phyloP scores from a whole-genome alignment of 2,113 vertebrate genomes.

The Aldabrachelys gigantea region DNA sequence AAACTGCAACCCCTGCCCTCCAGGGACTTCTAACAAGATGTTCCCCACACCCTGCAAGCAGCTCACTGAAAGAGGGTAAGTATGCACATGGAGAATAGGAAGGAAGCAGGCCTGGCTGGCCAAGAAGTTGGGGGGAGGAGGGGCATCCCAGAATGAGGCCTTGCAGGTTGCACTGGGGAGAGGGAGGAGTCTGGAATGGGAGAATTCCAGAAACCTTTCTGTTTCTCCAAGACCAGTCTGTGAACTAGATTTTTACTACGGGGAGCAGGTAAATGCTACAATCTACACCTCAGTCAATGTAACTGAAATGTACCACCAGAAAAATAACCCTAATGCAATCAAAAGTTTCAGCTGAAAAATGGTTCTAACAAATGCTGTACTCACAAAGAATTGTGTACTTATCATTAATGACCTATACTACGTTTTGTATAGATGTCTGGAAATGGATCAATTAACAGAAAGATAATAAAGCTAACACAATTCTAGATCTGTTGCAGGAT shows the following conservation, averaged over 20 bases:
- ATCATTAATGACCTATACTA: not conserved
- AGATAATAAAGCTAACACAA: not conserved
- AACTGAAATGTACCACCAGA: conserved; percentile 41
- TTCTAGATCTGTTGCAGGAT: not conserved
- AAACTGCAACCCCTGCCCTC: not conserved
- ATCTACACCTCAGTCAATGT: conserved; percentile 15
- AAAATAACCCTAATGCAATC: conserved; percentile 47
- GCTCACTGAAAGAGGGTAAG: not conserved
- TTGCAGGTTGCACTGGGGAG: not conserved
- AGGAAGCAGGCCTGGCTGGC: not conserved
- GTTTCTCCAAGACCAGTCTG: not conserved
- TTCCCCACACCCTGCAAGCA: not conserved
- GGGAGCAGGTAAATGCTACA: not conserved
- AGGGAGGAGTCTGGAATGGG: not conserved
- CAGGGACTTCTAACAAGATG: not conserved
- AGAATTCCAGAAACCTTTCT: not conserved
- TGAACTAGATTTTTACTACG: not conserved
- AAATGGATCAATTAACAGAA: not conserved
- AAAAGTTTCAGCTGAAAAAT: conserved; percentile 54
- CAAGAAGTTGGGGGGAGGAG: not conserved
- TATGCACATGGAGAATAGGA: not conserved
- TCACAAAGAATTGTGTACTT: conserved; percentile 29
- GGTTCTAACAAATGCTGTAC: conserved; percentile 33
- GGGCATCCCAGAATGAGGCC: not conserved
- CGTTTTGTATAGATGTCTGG: not conserved